Conservation (phyloP, 2,797 vertebrate species). For the Octomys mimax region DNA sequence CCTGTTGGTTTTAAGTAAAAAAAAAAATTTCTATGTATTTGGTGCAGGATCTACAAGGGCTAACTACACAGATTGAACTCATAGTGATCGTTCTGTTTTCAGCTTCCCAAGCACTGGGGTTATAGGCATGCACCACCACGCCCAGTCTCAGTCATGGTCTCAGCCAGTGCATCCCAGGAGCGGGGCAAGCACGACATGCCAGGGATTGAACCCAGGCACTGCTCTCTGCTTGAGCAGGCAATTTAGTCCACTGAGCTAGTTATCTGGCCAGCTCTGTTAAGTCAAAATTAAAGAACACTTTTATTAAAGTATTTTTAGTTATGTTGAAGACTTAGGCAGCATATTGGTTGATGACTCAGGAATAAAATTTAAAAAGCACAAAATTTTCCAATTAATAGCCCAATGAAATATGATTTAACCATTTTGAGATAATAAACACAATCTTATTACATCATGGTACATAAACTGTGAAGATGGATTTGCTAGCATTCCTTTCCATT, state of each 20-base stretch:
- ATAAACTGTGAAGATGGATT: neutral
- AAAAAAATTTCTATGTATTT: neutral
- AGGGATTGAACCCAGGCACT: too few relatives aligned
- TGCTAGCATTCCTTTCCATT: neutral
- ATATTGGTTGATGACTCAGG: neutral
- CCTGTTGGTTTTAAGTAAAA: neutral
- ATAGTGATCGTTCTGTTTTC: too few relatives aligned
- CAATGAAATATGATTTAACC: neutral
- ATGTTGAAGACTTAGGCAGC: neutral
- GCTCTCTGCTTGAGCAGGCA: too few relatives aligned
- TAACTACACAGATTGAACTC: too few relatives aligned
- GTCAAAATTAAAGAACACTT: neutral
- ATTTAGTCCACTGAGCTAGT: too few relatives aligned
- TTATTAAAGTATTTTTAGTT: neutral
- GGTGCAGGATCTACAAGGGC: too few relatives aligned
- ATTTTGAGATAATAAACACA: neutral
- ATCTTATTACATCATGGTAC: neutral
- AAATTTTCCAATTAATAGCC: neutral
- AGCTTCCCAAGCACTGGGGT: too few relatives aligned
- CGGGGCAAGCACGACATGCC: too few relatives aligned
- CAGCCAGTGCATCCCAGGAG: too few relatives aligned
- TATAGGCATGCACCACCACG: too few relatives aligned
- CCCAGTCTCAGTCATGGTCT: too few relatives aligned
- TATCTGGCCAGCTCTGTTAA: neutral
- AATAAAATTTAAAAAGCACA: neutral